Evolutionary conservation across 2,113 vertebrate species (phyloP).

Genomic region (Heloderma charlesbogerti): DNA sequence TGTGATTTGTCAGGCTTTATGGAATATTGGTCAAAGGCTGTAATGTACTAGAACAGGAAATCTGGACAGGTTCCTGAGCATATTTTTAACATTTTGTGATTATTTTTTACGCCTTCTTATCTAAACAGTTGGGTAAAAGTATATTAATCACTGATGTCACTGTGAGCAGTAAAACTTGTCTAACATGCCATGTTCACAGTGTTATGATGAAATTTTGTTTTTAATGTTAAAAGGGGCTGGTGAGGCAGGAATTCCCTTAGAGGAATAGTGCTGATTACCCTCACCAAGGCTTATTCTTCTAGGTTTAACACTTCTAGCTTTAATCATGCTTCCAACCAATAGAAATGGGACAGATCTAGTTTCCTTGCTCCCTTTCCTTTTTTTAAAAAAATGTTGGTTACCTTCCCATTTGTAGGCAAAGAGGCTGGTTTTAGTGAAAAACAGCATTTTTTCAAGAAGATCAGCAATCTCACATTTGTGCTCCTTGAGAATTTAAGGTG

Average conservation of each 20-base stretch:
- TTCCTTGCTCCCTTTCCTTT: too few relatives aligned
- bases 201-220: neutral
- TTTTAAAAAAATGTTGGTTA: too few relatives aligned
- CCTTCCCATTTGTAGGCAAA: too few relatives aligned
- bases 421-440: too few relatives aligned
- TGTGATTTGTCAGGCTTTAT: neutral
- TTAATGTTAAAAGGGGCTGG: neutral
- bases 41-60: neutral
- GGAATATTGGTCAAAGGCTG: neutral
- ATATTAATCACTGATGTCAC: neutral
- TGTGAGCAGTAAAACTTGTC: neutral
- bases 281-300: neutral
- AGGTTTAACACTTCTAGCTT: neutral
- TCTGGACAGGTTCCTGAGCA: slow-evolving; percentile 1
- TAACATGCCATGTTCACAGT: neutral
- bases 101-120: neutral
- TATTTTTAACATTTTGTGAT: neutral
- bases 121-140: neutral
- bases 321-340: neutral
- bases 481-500: too few relatives aligned
- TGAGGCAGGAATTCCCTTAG: neutral
- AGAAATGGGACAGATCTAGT: neutral
- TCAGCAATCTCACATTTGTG: too few relatives aligned
- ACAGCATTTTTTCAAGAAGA: too few relatives aligned
- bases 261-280: neutral